Evolutionary conservation across 2,888 invertebrate species (phyloP).

Genomic region (Limnephilus marmoratus): DNA sequence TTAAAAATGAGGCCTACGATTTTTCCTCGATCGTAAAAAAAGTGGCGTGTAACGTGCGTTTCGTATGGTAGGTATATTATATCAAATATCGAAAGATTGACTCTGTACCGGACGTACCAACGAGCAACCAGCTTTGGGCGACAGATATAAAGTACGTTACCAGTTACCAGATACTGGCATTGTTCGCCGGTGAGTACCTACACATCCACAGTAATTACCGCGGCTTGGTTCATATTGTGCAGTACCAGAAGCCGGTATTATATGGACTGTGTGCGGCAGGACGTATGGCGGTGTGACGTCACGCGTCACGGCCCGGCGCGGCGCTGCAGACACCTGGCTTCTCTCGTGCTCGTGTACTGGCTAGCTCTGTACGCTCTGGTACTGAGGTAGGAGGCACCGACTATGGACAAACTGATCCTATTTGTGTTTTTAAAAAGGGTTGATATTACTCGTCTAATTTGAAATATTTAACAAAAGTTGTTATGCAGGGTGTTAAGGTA

Average conservation of each 20-base stretch:
- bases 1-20: too few species aligned
- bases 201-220: not conserved
- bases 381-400: not conserved
- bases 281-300: conserved; percentile 52
- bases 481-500: too few species aligned
- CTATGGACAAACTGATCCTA: not conserved
- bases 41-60: not conserved
- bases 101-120: not conserved
- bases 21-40: not conserved
- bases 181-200: not conserved
- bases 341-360: not conserved
- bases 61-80: too few species aligned
- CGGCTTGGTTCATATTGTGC: not conserved
- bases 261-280: not conserved
- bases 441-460: not conserved
- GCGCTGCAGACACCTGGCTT: conserved; percentile 51
- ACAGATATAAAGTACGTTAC: conserved; percentile 23
- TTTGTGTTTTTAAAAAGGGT: not conserved
- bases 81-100: not conserved
- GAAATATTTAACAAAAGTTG: not conserved
- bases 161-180: not conserved
- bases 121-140: not conserved
- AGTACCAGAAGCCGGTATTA: not conserved
- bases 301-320: conserved; percentile 52
- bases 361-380: not conserved